Evolutionary conservation across 2,888 invertebrate genomes (phyloP), one percentile per base, ranked within the genome.

Genomic region (Actias luna): DNA sequence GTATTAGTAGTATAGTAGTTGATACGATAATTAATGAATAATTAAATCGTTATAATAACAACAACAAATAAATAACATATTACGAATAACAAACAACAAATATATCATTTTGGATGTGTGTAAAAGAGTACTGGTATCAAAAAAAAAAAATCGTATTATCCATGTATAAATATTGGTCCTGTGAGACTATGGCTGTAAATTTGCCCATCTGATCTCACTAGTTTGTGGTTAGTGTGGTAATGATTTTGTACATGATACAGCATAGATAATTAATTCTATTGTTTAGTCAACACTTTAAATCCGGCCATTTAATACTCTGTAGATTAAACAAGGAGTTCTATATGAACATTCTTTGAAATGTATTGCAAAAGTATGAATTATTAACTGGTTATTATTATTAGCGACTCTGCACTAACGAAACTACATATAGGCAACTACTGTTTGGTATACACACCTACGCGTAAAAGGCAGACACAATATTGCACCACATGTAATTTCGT

Each of bases 241-340:
- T 42, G 42, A 50, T 36, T 61, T 61, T 14, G 55, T 55, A 29
- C n/a, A 39, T 55, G 36, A 36, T 61, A 39, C 39, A 39, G 25
- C 14, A 50, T 50, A 61, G 39, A 61, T 57, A 61, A 50, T 50
- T 22, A 50, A 50, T 50, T 50, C 27, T 16, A 61, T 61, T 61
- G 39, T 61, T 55, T 57, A 39, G 61, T 61, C 61, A 36, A 61
- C 52, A 55, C 50, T 55, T 52, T 31, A 18, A 36, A 55, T 18
- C 29, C 55, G 31, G 29, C 16, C 35, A 35, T 36, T 59, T 22
- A 27, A 57, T 55, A 60, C 14, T 1, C 55, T 29, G 25, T 55
- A 61, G 29, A 33, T 35, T 55, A 39, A 57, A 57, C 5, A 50
- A 25, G 25, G 22, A 50, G 46, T 50, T 22, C 22, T 25, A 50